phyloP scores from a whole-genome alignment of 1,140 invertebrate species.

The Amyelois transitella region DNA sequence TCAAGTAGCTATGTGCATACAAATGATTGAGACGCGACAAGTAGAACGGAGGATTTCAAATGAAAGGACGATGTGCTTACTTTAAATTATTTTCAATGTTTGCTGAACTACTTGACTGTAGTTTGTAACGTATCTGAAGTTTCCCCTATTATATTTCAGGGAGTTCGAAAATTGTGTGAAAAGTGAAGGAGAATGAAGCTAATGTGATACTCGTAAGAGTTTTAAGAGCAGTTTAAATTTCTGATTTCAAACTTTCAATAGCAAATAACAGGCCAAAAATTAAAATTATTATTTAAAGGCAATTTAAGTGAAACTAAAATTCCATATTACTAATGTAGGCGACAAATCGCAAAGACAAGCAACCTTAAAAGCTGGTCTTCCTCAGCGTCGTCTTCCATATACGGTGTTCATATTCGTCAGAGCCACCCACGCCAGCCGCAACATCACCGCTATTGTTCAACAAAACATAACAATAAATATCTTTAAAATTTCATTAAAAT shows the following conservation, averaged over 20 bases:
- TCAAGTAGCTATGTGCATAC: conserved; percentile 14
- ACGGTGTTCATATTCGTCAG: conserved; percentile 42
- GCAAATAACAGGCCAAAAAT: no score
- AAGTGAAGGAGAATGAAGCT: background rate
- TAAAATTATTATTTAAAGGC: no score
- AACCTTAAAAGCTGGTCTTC: conserved; percentile 40
- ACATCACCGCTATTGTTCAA: conserved; percentile 27
- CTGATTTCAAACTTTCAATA: background rate
- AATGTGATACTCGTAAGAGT: no score
- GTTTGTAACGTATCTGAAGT: background rate
- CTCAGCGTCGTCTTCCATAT: conserved; percentile 46
- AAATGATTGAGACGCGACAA: conserved; percentile 12
- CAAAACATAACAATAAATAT: background rate
- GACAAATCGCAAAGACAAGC: conserved; percentile 55
- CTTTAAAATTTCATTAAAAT: background rate
- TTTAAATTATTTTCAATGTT: no score
- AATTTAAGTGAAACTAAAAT: no score
- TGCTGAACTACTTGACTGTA: background rate
- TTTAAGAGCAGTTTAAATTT: no score
- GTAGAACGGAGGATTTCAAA: conserved; percentile 2
- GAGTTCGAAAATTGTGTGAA: background rate
- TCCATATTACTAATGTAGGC: conserved; percentile 37
- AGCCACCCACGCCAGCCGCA: conserved; percentile 20
- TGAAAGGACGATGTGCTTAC: background rate
- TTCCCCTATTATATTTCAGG: background rate